Evolutionary conservation across 2,797 vertebrate species (phyloP), one percentile per base, ranked within the genome.

Genomic region (Rhinichthys osculus): DNA sequence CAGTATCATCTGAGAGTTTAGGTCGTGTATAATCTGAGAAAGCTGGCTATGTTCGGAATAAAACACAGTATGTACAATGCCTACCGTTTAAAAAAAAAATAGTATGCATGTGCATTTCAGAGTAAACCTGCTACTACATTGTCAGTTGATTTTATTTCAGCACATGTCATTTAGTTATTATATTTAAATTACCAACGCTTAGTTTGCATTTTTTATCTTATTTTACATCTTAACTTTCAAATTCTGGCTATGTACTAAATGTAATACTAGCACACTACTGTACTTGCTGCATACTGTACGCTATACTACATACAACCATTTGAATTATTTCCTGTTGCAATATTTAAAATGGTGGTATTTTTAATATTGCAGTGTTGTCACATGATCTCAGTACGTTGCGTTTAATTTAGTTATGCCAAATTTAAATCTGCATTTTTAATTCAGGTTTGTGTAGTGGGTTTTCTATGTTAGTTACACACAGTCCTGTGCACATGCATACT

Each of bases 11-110:
- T 74, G 7, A 30, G 30, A 0, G 13, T 47, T 27, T 33, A 21
- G 47, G n/a, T 30, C 9, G 72, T 52, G n/a, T 52, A 17, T 47
- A 30, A 30, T 81, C 5, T 71, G 30, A 40, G 67, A 72, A 59
- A 57, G 33, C 1, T 72, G 67, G 69, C 67, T 82, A 71, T 57
- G 67, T 70, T 70, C 4, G 35, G 50, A 82, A 59, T 71, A 16
- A 21, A 19, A 30, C 47, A 33, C 27, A 50, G 27, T n/a, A 7
- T 44, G 70, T 42, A 7, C 70, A 13, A 21, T 7, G 10, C 38
- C 40, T 71, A 71, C 69, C 38, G 30, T 64, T 64, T 64, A 16
- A 0, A 30, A 16, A 69, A 16, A 69, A 19, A 69, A 21, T 35
- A n/a, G 67, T 69, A 42, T 44, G 23, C 38, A 40, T n/a, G 69